These are phyloP conservation scores for Sterna hirundo DNA, from an alignment of 2,113 vertebrate genomes.

Conservation along the genomic window DNA sequence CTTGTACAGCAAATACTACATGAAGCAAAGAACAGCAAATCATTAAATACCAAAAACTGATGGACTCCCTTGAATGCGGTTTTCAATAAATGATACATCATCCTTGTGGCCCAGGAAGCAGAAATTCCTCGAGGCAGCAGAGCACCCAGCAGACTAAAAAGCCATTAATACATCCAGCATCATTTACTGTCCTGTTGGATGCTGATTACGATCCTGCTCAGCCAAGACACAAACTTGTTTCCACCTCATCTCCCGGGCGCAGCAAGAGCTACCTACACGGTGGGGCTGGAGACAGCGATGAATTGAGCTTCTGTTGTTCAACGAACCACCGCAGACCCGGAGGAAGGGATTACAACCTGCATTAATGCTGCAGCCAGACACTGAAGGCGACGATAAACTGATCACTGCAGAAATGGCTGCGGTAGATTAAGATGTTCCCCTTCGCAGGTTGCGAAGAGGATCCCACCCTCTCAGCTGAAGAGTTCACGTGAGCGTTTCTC, in stretches of 20 bases:
- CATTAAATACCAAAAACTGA: not conserved
- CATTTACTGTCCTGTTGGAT: not conserved
- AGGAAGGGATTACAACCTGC: not conserved
- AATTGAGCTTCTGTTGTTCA: not conserved
- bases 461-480: not conserved
- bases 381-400: not conserved
- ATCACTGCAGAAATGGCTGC: not conserved
- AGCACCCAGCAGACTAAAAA: not conserved
- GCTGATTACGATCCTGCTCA: not conserved
- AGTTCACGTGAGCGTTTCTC: not conserved
- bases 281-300: not conserved
- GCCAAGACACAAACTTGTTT: not conserved
- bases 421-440: not conserved
- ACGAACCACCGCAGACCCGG: fast-evolving
- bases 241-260: not conserved
- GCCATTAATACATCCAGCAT: not conserved
- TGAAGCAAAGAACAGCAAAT: not conserved
- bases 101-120: not conserved
- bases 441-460: not conserved
- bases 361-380: not conserved
- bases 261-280: not conserved
- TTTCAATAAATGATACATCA: not conserved
- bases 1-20: not conserved
- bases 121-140: not conserved
- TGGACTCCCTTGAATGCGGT: not conserved